Conservation (phyloP, 2,113 vertebrate genomes). For the Plectropomus leopardus region DNA sequence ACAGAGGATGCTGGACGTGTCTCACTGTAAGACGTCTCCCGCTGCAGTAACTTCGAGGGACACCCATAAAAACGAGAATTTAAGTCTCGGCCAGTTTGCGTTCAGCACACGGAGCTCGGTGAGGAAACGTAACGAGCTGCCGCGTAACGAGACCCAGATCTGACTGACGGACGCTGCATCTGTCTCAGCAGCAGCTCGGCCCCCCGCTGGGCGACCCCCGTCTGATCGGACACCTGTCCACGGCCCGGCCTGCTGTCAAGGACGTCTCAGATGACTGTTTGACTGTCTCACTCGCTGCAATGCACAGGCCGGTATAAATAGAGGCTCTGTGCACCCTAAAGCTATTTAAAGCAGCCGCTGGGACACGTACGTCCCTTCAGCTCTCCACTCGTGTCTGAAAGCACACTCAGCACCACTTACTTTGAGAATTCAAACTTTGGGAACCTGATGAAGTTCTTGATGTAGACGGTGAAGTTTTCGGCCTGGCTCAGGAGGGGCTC, state of each 20-base stretch:
- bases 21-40: neutral
- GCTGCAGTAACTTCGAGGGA: conserved; percentile 11
- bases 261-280: conserved; percentile 78
- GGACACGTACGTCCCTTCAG: conserved; percentile 46
- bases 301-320: conserved; percentile 76
- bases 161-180: conserved; percentile 46
- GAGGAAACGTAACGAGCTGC: conserved; percentile 14
- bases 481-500: conserved; percentile 87
- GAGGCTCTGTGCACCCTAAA: conserved; percentile 61
- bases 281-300: conserved; percentile 69
- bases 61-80: too few relatives aligned
- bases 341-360: conserved; percentile 72
- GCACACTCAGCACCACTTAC: conserved; percentile 84
- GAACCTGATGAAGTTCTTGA: conserved; percentile 96
- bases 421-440: conserved; percentile 97
- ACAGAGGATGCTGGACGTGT: neutral
- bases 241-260: conserved; percentile 71
- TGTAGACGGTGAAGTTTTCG: conserved; percentile 96
- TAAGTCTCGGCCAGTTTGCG: neutral
- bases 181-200: too few relatives aligned
- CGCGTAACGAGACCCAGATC: conserved; percentile 49
- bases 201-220: conserved; percentile 39
- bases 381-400: conserved; percentile 42
- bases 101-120: conserved; percentile 20
- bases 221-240: conserved; percentile 80